phyloP scores from a whole-genome alignment of 2,888 invertebrate species.

The Thysanoteuthis rhombus region DNA sequence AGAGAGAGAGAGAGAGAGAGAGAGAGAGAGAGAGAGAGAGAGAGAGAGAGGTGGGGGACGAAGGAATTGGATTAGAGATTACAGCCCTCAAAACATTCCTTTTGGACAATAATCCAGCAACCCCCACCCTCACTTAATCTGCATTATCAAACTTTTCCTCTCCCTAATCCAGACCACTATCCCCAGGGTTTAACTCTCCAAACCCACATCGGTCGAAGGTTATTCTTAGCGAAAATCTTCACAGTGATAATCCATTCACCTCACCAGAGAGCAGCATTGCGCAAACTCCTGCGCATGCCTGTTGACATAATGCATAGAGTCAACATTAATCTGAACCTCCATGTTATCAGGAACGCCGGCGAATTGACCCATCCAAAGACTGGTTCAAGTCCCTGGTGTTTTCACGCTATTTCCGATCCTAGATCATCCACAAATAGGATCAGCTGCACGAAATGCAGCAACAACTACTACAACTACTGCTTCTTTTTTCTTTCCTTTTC shows the following conservation, averaged over 20 bases:
- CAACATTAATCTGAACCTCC: slow-evolving; percentile 12
- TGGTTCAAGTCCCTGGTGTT: neutral
- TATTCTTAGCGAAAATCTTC: neutral
- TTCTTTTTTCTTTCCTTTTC: neutral
- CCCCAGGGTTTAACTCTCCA: neutral
- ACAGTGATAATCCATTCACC: neutral
- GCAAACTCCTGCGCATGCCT: neutral
- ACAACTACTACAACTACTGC: neutral
- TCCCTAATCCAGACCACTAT: neutral
- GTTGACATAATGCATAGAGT: neutral
- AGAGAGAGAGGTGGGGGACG: neutral
- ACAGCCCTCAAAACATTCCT: neutral
- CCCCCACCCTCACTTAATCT: neutral
- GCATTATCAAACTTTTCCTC: neutral
- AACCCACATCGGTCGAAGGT: slow-evolving; percentile 12
- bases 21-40: neutral
- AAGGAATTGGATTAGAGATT: neutral
- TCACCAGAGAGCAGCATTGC: neutral
- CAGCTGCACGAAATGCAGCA: neutral
- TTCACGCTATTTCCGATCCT: neutral
- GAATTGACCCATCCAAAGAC: neutral
- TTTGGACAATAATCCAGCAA: neutral
- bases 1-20: neutral
- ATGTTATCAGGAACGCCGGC: neutral
- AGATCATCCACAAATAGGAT: slow-evolving; percentile 12